Percentiles rank a stretch among this genome's conserved stretches.
Evolutionary conservation across 2,797 vertebrate species (phyloP).

Genomic region (Sebastolobus altivelis): DNA sequence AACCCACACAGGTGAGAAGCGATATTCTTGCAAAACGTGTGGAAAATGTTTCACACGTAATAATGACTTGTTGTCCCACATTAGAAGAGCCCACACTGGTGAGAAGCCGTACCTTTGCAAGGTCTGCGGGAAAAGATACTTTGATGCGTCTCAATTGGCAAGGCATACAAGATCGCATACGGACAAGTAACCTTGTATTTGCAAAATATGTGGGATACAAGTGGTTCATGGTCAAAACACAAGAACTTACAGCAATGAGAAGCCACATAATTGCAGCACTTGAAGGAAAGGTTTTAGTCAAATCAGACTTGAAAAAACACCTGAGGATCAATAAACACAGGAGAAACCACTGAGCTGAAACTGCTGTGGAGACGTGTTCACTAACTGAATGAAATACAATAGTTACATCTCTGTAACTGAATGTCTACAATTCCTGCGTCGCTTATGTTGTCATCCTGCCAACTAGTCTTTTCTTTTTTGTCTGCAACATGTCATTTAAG

Average conservation of each 20-base stretch:
- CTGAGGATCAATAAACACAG: too few species aligned
- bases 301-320: too few species aligned
- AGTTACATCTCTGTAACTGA: too few species aligned
- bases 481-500: too few species aligned
- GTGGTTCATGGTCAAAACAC: not conserved
- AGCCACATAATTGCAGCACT: too few species aligned
- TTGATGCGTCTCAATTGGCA: not conserved
- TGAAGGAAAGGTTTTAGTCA: too few species aligned
- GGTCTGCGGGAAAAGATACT: not conserved
- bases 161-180: not conserved
- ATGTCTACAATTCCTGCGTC: not conserved
- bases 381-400: too few species aligned
- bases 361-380: too few species aligned
- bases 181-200: not conserved
- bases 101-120: not conserved
- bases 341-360: too few species aligned
- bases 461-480: too few species aligned
- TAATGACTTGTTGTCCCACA: not conserved
- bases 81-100: not conserved
- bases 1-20: not conserved
- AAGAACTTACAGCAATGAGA: too few species aligned
- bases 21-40: not conserved
- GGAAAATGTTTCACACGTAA: not conserved
- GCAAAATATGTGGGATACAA: not conserved
- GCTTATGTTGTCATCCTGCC: not conserved